Evolutionary conservation across 2,797 vertebrate species (phyloP).

Genomic region (Amblyraja radiata): DNA sequence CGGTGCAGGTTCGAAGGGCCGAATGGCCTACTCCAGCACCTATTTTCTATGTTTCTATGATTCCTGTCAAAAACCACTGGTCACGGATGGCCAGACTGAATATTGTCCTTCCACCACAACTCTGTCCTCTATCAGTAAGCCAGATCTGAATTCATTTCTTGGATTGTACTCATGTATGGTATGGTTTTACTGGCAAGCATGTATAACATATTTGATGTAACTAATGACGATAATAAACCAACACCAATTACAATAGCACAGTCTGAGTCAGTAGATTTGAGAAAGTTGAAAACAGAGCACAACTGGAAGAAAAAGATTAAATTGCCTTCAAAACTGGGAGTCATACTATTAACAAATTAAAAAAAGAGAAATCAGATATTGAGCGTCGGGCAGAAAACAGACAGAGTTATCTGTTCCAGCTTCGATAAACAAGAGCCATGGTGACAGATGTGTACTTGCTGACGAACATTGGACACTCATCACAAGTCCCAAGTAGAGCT

Average conservation of each 20-base stretch:
- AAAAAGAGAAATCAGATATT: constrained; percentile 1
- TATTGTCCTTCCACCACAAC: too few species aligned
- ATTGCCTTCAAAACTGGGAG: background rate
- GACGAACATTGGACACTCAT: background rate
- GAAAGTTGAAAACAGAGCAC: background rate
- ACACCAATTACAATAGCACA: background rate
- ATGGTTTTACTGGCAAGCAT: too few species aligned
- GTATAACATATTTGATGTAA: too few species aligned
- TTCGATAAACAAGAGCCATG: constrained; percentile 4
- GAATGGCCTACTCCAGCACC: too few species aligned
- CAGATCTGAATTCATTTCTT: too few species aligned
- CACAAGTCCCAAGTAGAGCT: background rate
- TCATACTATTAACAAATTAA: background rate
- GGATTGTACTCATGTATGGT: too few species aligned
- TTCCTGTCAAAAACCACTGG: too few species aligned
- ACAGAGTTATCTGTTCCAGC: background rate
- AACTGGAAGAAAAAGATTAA: background rate
- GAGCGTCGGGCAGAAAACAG: background rate
- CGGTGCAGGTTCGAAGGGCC: too few species aligned
- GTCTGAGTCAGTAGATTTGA: background rate
- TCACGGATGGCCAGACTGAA: too few species aligned
- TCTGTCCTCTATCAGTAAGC: too few species aligned
- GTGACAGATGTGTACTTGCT: constrained; percentile 22
- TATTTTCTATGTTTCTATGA: too few species aligned
- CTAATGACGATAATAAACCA: too few species aligned